Evolutionary conservation across 2,113 vertebrate genomes (phyloP).

Genomic region (Microcebus griseorufus): DNA sequence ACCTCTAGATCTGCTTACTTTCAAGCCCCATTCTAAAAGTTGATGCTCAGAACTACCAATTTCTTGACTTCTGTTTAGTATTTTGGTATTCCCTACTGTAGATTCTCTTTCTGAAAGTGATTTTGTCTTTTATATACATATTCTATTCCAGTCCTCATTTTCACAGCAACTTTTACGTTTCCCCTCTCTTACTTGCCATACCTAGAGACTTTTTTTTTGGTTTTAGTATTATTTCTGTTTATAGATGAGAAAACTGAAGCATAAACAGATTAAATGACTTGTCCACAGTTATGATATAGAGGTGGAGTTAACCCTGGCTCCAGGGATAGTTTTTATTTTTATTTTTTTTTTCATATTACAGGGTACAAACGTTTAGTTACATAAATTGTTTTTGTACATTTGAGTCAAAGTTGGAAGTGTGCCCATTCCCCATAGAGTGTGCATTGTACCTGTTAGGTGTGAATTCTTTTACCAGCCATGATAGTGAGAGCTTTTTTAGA

Average conservation of each 20-base stretch:
- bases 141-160: neutral
- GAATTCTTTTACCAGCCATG: neutral
- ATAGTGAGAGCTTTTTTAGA: neutral
- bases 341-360: too few species aligned
- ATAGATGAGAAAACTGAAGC: neutral
- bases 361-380: too few species aligned
- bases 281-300: neutral
- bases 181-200: neutral
- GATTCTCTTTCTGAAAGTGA: neutral
- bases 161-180: neutral
- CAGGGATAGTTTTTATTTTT: neutral
- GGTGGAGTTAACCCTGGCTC: neutral
- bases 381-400: too few species aligned
- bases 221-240: neutral
- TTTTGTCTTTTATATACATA: neutral
- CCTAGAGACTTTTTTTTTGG: neutral
- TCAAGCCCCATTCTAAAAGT: neutral
- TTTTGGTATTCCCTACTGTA: neutral
- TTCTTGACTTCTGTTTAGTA: neutral
- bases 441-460: too few species aligned
- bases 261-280: neutral
- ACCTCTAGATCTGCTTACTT: neutral
- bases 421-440: too few species aligned
- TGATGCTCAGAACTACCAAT: neutral
- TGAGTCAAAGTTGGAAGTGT: too few species aligned